phyloP scores from a whole-genome alignment of 2,797 vertebrate species.

The Centroberyx gerrardi region DNA sequence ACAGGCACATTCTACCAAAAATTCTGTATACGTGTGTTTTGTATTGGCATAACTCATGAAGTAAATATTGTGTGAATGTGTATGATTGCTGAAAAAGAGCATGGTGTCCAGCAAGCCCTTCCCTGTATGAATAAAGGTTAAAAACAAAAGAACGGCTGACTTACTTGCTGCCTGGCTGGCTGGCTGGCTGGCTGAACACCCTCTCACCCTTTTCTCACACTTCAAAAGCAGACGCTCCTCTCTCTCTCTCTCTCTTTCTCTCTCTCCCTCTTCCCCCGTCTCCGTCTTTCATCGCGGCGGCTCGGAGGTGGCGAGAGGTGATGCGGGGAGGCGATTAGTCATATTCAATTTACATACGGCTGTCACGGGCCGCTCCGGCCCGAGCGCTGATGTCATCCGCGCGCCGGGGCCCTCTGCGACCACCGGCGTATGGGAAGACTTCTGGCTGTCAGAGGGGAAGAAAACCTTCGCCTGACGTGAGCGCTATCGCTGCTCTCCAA shows the following conservation, averaged over 20 bases:
- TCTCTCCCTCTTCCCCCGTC: conserved; percentile 7
- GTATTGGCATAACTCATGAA: no score
- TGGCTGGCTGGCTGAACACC: conserved; percentile 23
- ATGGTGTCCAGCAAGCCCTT: no score
- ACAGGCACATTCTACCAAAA: no score
- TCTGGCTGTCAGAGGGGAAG: conserved; percentile 46
- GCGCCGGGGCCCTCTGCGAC: conserved; percentile 66
- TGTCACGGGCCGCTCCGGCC: conserved; percentile 77
- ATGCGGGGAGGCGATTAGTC: conserved; percentile 83
- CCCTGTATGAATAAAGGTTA: no score
- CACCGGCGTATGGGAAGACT: conserved; percentile 75
- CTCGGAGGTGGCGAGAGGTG: conserved; percentile 78
- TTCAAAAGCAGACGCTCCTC: conserved; percentile 61
- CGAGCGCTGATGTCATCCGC: conserved; percentile 80
- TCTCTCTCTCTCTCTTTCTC: conserved; percentile 39
- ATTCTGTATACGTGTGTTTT: no score
- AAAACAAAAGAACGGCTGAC: conserved; percentile 21
- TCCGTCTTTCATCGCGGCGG: conserved; percentile 77
- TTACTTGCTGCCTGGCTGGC: conserved; percentile 34
- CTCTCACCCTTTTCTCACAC: conserved; percentile 60
- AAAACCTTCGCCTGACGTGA: conserved; percentile 40
- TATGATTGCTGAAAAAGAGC: no score
- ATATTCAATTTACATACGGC: conserved; percentile 88
- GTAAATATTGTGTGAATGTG: no score
- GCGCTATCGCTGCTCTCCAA: conserved; percentile 35